phyloP scores from a whole-genome alignment of 30 jellyfish, hydroid and myxozoan genomes.

The Pseudorhiza aurosa region DNA sequence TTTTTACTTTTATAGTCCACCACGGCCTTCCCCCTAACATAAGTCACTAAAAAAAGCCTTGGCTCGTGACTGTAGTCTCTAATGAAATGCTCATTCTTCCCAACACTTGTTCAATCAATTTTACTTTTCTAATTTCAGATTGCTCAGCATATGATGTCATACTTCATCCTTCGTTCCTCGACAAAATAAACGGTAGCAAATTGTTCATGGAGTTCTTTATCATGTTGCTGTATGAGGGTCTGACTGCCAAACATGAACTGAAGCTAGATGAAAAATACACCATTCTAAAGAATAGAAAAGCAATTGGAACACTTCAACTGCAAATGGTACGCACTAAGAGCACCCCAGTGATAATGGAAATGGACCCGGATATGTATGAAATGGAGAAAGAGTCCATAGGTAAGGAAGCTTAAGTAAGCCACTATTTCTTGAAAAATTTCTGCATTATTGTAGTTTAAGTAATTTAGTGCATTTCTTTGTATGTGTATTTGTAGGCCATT shows the following conservation, averaged over 20 bases:
- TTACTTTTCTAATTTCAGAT: constrained; percentile 36
- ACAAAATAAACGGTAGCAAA: constrained; percentile 50
- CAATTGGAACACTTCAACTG: constrained; percentile 87
- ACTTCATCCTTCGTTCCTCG: constrained; percentile 81
- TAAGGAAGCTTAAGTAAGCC: neutral
- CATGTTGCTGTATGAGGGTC: constrained; percentile 82
- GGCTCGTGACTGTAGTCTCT: too few relatives aligned
- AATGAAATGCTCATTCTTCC: too few relatives aligned
- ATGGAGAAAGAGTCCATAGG: constrained; percentile 81
- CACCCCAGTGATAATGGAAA: constrained; percentile 94
- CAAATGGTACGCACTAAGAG: constrained; percentile 83
- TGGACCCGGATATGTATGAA: constrained; percentile 79
- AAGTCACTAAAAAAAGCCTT: too few relatives aligned
- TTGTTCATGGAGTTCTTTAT: constrained; percentile 89
- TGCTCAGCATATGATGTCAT: constrained; percentile 87
- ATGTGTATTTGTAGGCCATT: too few relatives aligned
- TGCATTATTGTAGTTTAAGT: too few relatives aligned
- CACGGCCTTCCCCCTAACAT: too few relatives aligned
- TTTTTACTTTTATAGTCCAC: too few relatives aligned
- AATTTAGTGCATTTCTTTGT: too few relatives aligned
- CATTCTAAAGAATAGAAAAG: constrained; percentile 84
- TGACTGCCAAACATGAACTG: constrained; percentile 76
- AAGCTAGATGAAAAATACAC: constrained; percentile 52
- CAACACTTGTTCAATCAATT: too few relatives aligned
- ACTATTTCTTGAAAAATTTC: neutral